These are phyloP conservation scores for Dasypus novemcinctus DNA, from an alignment of 2,113 vertebrate species.

Conservation along the genomic window DNA sequence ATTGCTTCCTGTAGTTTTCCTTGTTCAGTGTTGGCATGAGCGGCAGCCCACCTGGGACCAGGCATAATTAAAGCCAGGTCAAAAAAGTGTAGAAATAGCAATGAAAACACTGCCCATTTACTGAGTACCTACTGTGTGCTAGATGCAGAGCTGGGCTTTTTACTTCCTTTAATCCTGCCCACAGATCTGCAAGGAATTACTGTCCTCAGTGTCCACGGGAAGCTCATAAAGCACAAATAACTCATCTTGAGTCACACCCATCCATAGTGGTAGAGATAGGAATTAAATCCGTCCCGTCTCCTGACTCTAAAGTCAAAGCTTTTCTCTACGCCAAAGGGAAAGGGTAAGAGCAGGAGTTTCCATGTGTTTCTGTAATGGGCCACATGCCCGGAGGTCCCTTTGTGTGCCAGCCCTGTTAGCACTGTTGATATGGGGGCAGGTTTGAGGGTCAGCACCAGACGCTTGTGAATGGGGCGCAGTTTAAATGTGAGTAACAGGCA, in stretches of 20 bases:
- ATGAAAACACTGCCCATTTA: neutral
- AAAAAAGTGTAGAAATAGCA: neutral
- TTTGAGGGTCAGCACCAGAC: neutral
- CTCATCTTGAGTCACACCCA: neutral
- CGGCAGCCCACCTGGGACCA: neutral
- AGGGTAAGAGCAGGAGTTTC: neutral
- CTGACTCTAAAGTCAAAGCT: neutral
- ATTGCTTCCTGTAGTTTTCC: conserved; percentile 6
- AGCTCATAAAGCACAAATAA: neutral
- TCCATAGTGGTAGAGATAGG: neutral
- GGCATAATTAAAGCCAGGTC: neutral
- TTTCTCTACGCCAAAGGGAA: neutral
- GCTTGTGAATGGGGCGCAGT: neutral
- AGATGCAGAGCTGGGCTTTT: neutral
- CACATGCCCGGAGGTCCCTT: neutral
- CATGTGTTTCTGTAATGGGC: neutral
- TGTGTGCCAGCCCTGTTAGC: neutral
- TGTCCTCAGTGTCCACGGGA: neutral
- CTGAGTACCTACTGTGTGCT: neutral
- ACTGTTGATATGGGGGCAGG: neutral
- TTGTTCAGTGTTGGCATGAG: neutral
- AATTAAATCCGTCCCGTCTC: neutral
- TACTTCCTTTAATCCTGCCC: neutral
- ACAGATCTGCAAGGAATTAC: neutral
- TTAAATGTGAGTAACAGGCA: neutral